These are phyloP conservation scores for Drosophila atripex DNA, from an alignment of 2,888 invertebrate species.

Conservation along the genomic window DNA sequence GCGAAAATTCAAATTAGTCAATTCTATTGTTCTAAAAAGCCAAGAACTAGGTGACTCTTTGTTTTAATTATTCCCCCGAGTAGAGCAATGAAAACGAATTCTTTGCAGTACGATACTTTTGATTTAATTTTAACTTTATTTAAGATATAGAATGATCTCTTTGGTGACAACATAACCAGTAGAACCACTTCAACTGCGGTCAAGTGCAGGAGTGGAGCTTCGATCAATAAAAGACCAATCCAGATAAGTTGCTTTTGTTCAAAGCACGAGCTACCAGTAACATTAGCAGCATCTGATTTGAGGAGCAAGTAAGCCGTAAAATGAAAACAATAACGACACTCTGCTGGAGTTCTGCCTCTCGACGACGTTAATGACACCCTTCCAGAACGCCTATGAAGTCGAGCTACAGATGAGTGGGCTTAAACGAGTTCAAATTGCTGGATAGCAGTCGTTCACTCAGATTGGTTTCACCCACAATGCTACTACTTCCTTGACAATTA, in stretches of 20 bases:
- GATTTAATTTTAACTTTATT: constrained; percentile 1
- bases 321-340: constrained; percentile 50
- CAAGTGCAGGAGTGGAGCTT: constrained; percentile 2
- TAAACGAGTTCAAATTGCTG: constrained; percentile 25
- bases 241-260: constrained; percentile 55
- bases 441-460: neutral
- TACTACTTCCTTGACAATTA: neutral
- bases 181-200: constrained; percentile 34
- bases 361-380: constrained; percentile 22
- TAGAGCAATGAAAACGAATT: constrained; percentile 23
- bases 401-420: constrained; percentile 11
- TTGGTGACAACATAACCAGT: constrained; percentile 42
- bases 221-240: constrained; percentile 28
- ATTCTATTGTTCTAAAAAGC: constrained; percentile 70
- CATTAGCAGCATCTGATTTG: constrained; percentile 62
- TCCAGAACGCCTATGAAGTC: constrained; percentile 4
- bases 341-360: constrained; percentile 31
- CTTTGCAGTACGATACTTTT: neutral
- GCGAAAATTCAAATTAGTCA: constrained; percentile 73
- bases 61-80: constrained; percentile 50
- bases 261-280: constrained; percentile 75
- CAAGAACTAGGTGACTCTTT: constrained; percentile 66
- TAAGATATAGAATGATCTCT: constrained; percentile 11
- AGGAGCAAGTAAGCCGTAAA: constrained; percentile 44
- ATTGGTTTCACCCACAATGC: neutral